Evolutionary conservation across 2,888 invertebrate species (phyloP).

Genomic region (Drosophila fungiperda): DNA sequence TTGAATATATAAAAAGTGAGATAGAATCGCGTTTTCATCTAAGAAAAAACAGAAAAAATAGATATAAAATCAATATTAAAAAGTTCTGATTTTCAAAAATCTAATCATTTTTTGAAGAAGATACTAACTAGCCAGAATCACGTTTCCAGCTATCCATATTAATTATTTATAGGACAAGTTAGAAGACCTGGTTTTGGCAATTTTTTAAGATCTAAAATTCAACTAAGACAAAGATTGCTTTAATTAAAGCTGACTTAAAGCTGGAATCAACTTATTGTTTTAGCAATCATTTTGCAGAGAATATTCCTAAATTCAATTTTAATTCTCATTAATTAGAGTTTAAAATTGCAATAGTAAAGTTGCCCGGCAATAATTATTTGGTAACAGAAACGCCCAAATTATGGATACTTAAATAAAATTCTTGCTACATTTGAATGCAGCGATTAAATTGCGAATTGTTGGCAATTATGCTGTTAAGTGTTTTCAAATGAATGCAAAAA

Average conservation of each 20-base stretch:
- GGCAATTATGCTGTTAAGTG: conserved; percentile 43
- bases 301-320: background rate
- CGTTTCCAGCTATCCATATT: background rate
- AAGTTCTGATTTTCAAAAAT: background rate
- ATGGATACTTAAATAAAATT: background rate
- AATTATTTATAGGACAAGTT: background rate
- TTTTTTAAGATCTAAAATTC: background rate
- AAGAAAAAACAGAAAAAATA: no score
- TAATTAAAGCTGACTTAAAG: background rate
- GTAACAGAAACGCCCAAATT: background rate
- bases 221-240: background rate
- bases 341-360: background rate
- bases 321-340: background rate
- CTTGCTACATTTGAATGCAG: conserved; percentile 6
- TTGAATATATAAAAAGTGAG: conserved; percentile 4
- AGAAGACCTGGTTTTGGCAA: background rate
- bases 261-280: background rate
- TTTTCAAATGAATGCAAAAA: conserved; percentile 50
- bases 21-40: conserved; percentile 13
- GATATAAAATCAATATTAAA: background rate
- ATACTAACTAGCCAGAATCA: background rate
- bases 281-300: background rate
- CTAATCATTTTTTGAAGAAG: accelerated
- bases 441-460: conserved; percentile 24
- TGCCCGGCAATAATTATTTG: background rate